Base-by-base conservation (phyloP, 1,140 invertebrate species). In the Agraylea sexmaculata region DNA sequence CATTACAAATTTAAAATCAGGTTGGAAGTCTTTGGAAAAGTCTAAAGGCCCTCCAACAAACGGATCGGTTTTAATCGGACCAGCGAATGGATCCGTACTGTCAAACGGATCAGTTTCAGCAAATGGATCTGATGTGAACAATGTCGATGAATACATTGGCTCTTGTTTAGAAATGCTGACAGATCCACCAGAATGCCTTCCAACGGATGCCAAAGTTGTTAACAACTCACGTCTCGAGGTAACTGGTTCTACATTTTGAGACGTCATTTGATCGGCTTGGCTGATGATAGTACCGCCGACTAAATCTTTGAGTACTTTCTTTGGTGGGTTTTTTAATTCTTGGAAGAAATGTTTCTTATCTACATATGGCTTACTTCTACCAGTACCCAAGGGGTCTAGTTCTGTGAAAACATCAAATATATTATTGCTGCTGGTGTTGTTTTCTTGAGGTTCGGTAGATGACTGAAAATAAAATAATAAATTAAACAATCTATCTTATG, bases 261-360 rank as follows among this genome's bases (percentile, higher is more conserved):
- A 40, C 11, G 38, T 20, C 6, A 36, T 30, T 11, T 46, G 29
- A 18, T 38, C 33, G 31, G 40, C 37, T 41, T 38, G 20, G 38
- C 30, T 13, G 21, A 58, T 62, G 3, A 54, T 53, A 6, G 25
- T 23, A 20, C 40, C 40, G n/a, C 37, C 33, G 15, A 78, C 78
- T 51, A 90, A 66, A 60, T 89, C 86, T 68, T 89, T 90, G 30
- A 89, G 69, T 13, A 84, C 77, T 67, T 88, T 89, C 69, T 88
- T 88, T 37, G 86, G 84, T 45, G 86, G 87, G 66, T 90, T 90
- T 70, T 90, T 90, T 45, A 91, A 69, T 54, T 90, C 83, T 68
- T 88, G 83, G 71, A 93, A 93, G 66, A 93, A 92, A 59, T 89
- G 85, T 72, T 90, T 90, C 66, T 89, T 89, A 71, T 93, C 87